These are phyloP conservation scores for Limnephilus marmoratus DNA, from an alignment of 2,888 invertebrate species.

Conservation along the genomic window DNA sequence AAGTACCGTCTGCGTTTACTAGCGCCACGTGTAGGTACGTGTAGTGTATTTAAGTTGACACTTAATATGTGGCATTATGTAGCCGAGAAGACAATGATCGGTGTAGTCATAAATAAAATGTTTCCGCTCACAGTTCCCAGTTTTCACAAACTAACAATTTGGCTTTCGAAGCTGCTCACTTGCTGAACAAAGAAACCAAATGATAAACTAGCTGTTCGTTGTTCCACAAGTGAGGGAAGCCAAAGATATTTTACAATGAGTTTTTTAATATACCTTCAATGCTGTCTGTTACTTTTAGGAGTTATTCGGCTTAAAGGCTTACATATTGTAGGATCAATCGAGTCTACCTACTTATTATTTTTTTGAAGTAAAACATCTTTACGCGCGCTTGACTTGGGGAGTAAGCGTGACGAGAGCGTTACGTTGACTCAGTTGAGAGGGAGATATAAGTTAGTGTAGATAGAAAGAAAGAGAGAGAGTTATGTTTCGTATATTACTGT, in stretches of 20 bases:
- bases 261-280: background rate
- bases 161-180: slow-evolving; percentile 8
- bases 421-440: too few relatives aligned
- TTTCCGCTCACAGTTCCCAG: background rate
- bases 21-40: background rate
- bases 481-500: too few relatives aligned
- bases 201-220: background rate
- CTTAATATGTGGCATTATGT: slow-evolving; percentile 40
- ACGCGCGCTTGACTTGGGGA: too few relatives aligned
- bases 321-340: too few relatives aligned
- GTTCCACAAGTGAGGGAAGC: background rate
- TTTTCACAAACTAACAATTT: slow-evolving; percentile 20
- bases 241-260: background rate
- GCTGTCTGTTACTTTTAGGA: background rate
- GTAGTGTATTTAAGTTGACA: slow-evolving; percentile 41
- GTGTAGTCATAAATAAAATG: slow-evolving; percentile 42
- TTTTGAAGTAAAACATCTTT: too few relatives aligned
- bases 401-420: too few relatives aligned
- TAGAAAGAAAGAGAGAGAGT: too few relatives aligned
- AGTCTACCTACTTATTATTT: too few relatives aligned
- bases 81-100: slow-evolving; percentile 38
- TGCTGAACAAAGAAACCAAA: slow-evolving; percentile 29
- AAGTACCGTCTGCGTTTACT: background rate
- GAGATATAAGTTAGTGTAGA: too few relatives aligned
- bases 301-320: background rate